A percentile compares a stretch with the other conserved stretches of the same genome.
Conservation (phyloP, 2,113 vertebrate genomes). For the Zapus hudsonius region DNA sequence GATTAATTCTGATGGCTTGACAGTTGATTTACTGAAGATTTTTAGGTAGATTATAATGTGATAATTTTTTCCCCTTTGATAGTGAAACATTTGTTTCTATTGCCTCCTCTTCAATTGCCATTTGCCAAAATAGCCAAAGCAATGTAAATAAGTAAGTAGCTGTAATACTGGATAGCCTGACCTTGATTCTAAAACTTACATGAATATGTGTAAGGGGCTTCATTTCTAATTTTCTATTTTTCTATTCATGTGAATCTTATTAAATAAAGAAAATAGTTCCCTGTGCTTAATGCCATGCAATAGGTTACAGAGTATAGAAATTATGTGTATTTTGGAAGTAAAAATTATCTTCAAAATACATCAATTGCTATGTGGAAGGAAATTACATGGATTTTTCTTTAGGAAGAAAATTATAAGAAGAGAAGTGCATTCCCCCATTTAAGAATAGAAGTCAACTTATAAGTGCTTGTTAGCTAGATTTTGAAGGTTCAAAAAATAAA, state of each 20-base stretch:
- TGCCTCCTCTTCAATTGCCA: not conserved
- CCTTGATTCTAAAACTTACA: slow-evolving; percentile 20
- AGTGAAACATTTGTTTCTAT: slow-evolving; percentile 23
- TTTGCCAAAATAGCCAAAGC: slow-evolving; percentile 41
- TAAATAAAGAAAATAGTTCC: slow-evolving; percentile 27
- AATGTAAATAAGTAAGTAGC: slow-evolving; percentile 44
- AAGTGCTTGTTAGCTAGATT: slow-evolving; percentile 14
- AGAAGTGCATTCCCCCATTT: slow-evolving; percentile 13
- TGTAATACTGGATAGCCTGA: not conserved
- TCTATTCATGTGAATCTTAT: slow-evolving; percentile 18
- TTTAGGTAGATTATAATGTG: not conserved
- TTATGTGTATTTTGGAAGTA: slow-evolving; percentile 43
- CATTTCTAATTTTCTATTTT: slow-evolving; percentile 54
- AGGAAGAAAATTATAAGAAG: slow-evolving; percentile 38
- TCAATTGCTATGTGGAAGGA: slow-evolving; percentile 43
- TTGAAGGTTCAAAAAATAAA: slow-evolving; percentile 43
- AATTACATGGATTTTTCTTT: slow-evolving; percentile 47
- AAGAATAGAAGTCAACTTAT: slow-evolving; percentile 48
- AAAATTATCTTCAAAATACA: slow-evolving; percentile 60
- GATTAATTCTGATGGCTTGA: slow-evolving; percentile 14
- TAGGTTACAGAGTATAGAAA: slow-evolving; percentile 8
- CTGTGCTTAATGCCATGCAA: slow-evolving; percentile 16
- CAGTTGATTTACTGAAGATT: slow-evolving; percentile 44
- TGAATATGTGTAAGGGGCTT: not conserved
- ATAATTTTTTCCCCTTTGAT: slow-evolving; percentile 34